A percentile compares a stretch with the other conserved stretches of the same genome.
Evolutionary conservation across 1,140 invertebrate species (phyloP).

Genomic region (Stenopsyche tienmushanensis): DNA sequence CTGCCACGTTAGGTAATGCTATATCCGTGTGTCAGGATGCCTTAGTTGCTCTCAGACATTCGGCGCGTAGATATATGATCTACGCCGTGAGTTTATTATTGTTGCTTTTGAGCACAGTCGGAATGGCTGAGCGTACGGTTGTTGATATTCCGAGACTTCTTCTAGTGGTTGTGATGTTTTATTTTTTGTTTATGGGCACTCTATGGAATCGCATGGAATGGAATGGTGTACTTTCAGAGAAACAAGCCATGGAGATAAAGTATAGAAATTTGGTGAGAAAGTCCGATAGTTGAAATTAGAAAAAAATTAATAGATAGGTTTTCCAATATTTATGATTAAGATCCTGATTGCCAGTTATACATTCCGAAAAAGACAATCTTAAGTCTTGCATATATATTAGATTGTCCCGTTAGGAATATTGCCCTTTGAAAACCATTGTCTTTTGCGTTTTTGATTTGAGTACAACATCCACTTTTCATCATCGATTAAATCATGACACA

Average conservation of each 20-base stretch:
- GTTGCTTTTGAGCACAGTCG: slow-evolving; percentile 51
- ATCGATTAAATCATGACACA: too few relatives aligned
- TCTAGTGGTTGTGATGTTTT: slow-evolving; percentile 65
- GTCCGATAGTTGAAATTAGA: not conserved
- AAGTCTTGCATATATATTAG: too few relatives aligned
- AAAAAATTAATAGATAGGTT: not conserved
- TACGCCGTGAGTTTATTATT: slow-evolving; percentile 55
- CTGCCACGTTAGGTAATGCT: slow-evolving; percentile 58
- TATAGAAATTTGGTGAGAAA: not conserved
- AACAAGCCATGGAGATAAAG: slow-evolving; percentile 35
- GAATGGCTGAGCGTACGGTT: slow-evolving; percentile 50
- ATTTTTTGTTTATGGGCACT: slow-evolving; percentile 72
- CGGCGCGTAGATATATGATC: slow-evolving; percentile 61
- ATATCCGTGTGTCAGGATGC: slow-evolving; percentile 63
- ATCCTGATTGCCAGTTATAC: not conserved
- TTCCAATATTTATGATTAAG: not conserved
- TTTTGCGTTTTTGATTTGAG: too few relatives aligned
- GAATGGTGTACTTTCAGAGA: slow-evolving; percentile 73
- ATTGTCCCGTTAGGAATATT: too few relatives aligned
- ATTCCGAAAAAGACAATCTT: not conserved
- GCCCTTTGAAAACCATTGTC: too few relatives aligned
- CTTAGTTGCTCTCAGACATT: slow-evolving; percentile 56
- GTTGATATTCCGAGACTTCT: slow-evolving; percentile 57
- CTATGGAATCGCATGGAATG: slow-evolving; percentile 78
- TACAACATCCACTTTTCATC: too few relatives aligned